Conservation (phyloP, 1,140 invertebrate genomes). For the Drosophila leontia region DNA sequence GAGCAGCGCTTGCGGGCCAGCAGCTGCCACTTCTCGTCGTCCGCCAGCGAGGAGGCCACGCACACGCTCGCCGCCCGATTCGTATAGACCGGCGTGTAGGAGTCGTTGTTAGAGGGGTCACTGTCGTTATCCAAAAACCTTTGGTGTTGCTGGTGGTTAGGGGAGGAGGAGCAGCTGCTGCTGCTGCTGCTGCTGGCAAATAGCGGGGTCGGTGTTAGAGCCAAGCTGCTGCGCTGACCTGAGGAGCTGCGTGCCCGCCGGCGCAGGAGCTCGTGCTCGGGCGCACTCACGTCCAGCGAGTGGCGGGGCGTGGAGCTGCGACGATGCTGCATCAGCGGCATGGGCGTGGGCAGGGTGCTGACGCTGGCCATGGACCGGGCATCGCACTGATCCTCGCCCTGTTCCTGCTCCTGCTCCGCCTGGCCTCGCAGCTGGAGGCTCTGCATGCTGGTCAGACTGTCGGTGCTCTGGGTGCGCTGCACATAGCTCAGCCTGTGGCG, state of each 20-base stretch:
- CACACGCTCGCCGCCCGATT: constrained; percentile 77
- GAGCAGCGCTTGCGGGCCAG: constrained; percentile 79
- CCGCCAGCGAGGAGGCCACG: constrained; percentile 73
- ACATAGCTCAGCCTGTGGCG: constrained; percentile 72
- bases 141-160: constrained; percentile 53
- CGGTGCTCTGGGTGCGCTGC: constrained; percentile 75
- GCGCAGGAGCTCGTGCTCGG: constrained; percentile 60
- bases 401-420: constrained; percentile 39
- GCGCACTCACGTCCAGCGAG: constrained; percentile 59
- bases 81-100: constrained; percentile 80
- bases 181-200: constrained; percentile 52
- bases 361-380: constrained; percentile 73
- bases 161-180: constrained; percentile 55
- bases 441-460: constrained; percentile 74
- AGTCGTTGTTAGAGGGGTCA: constrained; percentile 56
- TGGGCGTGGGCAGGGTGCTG: constrained; percentile 70
- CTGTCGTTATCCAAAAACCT: constrained; percentile 42
- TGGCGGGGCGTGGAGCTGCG: constrained; percentile 77
- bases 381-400: constrained; percentile 62
- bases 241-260: constrained; percentile 73
- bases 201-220: constrained; percentile 79
- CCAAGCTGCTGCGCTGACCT: constrained; percentile 81
- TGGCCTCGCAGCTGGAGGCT: constrained; percentile 57
- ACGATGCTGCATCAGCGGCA: constrained; percentile 79
- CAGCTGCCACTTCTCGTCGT: constrained; percentile 83